Conservation (phyloP, 2,888 invertebrate genomes). For the Andrena camellia region DNA sequence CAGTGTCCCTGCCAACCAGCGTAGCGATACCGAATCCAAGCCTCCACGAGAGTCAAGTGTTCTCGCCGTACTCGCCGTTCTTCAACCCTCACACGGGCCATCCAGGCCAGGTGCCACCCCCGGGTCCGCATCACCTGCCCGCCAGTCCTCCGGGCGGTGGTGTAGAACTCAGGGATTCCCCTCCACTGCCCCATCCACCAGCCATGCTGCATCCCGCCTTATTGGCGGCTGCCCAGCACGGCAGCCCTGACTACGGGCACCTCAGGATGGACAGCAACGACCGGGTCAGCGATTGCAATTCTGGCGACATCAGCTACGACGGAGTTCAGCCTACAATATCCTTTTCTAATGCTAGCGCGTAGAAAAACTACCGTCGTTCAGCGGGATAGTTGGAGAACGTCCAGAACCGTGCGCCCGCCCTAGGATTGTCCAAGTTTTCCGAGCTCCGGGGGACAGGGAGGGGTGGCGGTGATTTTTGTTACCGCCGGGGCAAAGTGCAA, state of each 20-base stretch:
- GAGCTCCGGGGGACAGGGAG: too few species aligned
- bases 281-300: slow-evolving; percentile 95
- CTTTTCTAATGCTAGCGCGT: slow-evolving; percentile 89
- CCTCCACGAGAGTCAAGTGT: slow-evolving; percentile 97
- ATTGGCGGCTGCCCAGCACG: slow-evolving; percentile 92
- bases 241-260: slow-evolving; percentile 93
- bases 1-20: slow-evolving; percentile 95
- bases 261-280: slow-evolving; percentile 93
- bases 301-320: slow-evolving; percentile 96
- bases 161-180: slow-evolving; percentile 91
- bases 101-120: slow-evolving; percentile 83
- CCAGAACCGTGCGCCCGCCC: slow-evolving; percentile 33
- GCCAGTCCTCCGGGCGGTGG: slow-evolving; percentile 89
- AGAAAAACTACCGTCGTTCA: slow-evolving; percentile 4
- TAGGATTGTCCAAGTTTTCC: too few species aligned
- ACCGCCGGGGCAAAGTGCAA: background rate
- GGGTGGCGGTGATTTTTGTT: background rate
- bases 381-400: slow-evolving; percentile 53
- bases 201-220: slow-evolving; percentile 94
- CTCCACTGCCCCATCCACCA: slow-evolving; percentile 92
- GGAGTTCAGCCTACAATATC: slow-evolving; percentile 98
- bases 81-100: slow-evolving; percentile 87
- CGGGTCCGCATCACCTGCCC: slow-evolving; percentile 84
- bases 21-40: slow-evolving; percentile 99
- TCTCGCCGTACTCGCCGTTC: slow-evolving; percentile 96